Evolutionary conservation across 2,888 invertebrate species (phyloP), one percentile per base, ranked within the genome.

Genomic region (Leucoma salicis): DNA sequence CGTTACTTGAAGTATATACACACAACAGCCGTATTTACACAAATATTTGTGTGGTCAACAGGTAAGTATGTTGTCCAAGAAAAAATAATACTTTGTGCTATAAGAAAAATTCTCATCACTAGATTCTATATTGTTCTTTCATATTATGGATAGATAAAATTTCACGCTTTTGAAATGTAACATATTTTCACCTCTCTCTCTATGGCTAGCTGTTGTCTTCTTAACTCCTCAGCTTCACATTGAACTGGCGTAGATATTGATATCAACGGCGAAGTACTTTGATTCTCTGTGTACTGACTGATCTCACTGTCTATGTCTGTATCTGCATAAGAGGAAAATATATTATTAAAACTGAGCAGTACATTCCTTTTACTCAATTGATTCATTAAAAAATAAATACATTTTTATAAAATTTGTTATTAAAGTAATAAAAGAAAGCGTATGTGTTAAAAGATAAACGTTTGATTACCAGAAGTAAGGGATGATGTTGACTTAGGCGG

Each of bases 161-260:
- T n/a, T n/a, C n/a, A n/a, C 16, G 16, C 16, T 6, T 3, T 21
- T 8, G 25, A 16, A 42, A 1, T 37, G 7, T 33, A 14, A 18
- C 3, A 18, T 1, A 27, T 15, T 35, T 11, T 34, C 60, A 87
- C 88, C 81, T 89, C 89, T 78, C 73, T 71, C 49, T 89, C 89
- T 18, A 89, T 88, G 10, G 84, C 89, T 3, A 88, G 61, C 53
- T 89, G 86, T 42, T 89, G 87, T 11, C 80, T 64, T 3, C 85
- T 68, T 10, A 89, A 56, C 32, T 87, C 84, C 31, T 89, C 88
- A 0, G 86, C 88, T 43, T 88, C 88, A 16, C 55, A 63, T 4
- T 71, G 73, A 1, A 66, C 74, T 0, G 80, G 76, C 4, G 74
- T 63, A 5, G 69, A 15, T 7, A 73, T 37, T 1, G 70, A 57